Evolutionary conservation across 2,888 invertebrate genomes (phyloP), one percentile per base, ranked within the genome.

Genomic region (Neoscelio sp.): DNA sequence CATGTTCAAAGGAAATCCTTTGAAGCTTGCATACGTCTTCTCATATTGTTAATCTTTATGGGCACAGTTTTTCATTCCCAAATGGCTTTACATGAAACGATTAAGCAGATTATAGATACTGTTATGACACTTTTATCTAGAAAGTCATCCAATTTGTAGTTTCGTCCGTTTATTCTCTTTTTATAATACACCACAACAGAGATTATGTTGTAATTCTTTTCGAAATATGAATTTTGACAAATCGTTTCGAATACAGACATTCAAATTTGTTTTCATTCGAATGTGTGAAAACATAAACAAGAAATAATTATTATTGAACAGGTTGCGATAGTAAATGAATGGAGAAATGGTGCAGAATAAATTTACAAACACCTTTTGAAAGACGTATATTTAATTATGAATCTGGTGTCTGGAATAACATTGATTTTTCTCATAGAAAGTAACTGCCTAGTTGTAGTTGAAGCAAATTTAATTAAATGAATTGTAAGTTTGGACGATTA

Each of bases 1-100:
- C 65, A 68, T 67, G 62, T 73, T 78, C 42, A 62, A 64, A 73
- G 73, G 40, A 76, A 78, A 78, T 46, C 23, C 35, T n/a, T n/a
- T n/a, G n/a, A n/a, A 42, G 54, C 54, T 56, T 67, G 48, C 73
- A 58, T 56, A 62, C 33, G 62, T 67, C 71, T 65, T 54, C 44
- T 40, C 65, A 56, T 65, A 62, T 35, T 52, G 73, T 73, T 78
- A 78, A 73, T 50, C 48, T 73, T 67, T 60, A 73, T 40, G 30
- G 48, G 33, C 35, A 20, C 26, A 56, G 8, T 68, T 30, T 62
- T 73, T 65, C 33, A 44, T 54, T 67, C 20, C n/a, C 44, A 46
- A 67, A 70, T 26, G 18, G 42, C 33, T 18, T 48, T 54, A 42
- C 44, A 67, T 67, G 18, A 56, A 40, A 54, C 67, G 60, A 67